These are phyloP conservation scores for Galemys pyrenaicus DNA, from an alignment of 2,113 vertebrate genomes.

Conservation along the genomic window DNA sequence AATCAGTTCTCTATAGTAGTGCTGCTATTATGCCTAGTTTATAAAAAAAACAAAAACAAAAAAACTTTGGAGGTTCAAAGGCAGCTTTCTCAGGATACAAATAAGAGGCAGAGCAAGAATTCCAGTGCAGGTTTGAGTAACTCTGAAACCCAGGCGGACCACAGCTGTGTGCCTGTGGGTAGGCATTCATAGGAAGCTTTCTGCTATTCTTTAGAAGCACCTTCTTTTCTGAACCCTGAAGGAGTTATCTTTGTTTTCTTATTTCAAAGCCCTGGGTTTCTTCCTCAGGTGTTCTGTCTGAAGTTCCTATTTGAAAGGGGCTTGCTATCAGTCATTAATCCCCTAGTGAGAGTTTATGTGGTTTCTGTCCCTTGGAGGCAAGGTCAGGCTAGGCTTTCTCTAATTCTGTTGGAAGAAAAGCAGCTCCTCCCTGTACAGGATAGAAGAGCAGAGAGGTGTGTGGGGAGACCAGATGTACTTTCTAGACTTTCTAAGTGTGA, in stretches of 20 bases:
- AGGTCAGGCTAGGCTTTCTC: not conserved
- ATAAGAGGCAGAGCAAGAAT: not conserved
- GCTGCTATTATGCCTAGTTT: not conserved
- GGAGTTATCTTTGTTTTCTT: not conserved
- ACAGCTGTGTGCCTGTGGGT: accelerated
- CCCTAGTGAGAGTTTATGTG: not conserved
- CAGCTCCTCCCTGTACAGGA: not conserved
- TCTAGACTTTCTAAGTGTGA: not conserved
- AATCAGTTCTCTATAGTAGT: not conserved
- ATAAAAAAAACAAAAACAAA: not conserved
- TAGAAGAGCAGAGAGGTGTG: not conserved
- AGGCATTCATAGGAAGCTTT: not conserved
- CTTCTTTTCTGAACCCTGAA: not conserved
- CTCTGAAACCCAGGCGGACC: not conserved
- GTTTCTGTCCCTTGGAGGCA: not conserved
- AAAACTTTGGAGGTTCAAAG: not conserved
- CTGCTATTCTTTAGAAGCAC: accelerated
- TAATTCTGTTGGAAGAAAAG: not conserved
- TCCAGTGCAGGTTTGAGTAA: not conserved
- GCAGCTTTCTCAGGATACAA: not conserved
- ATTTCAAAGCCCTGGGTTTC: not conserved
- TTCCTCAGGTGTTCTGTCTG: not conserved
- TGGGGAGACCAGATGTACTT: not conserved
- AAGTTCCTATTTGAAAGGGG: not conserved
- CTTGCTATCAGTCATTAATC: not conserved